Base-by-base conservation (phyloP, 2,797 vertebrate species). In the Catharus ustulatus region DNA sequence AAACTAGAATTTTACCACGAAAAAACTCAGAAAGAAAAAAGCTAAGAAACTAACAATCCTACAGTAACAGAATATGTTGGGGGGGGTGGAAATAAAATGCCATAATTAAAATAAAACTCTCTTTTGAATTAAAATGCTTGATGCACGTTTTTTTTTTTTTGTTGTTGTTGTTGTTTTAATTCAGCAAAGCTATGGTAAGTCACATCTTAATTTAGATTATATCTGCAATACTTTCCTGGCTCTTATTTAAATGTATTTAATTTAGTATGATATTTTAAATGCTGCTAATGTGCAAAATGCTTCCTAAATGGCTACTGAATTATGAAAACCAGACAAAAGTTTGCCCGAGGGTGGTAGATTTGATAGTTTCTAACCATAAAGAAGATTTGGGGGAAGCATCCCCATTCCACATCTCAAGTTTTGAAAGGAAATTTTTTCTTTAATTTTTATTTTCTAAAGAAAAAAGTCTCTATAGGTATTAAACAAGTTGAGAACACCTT, bases 291-390 rank as follows among this genome's bases (percentile, higher is more conserved):
- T 48, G 46, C 14, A 24, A 48, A 48, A 48, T 48, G 23, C 8
- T 48, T 85, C 18, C 23, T 75, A 67, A 63, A 55, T 18, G 34
- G 11, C 32, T 59, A 51, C 5, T 68, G 7, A 71, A 43, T 40
- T 49, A 38, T 42, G 45, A 63, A 54, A 79, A 23, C 0, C 8
- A 59, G 3, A 52, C n/a, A 66, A 74, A 77, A 23, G 4, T 45
- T 79, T 58, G 10, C 9, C 11, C 0, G 0, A 62, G 22, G 0
- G 7, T 57, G 10, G 49, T 4, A 71, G 4, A 19, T 29, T 66
- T 66, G 7, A 62, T 23, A 29, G 14, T 2, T 45, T 12, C 11
- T 45, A 58, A 42, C 16, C 3, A 14, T 45, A 64, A 80, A 51
- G 30, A 54, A 68, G 16, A 32, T 30, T 34, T 42, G 11, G 13